Conservation (phyloP, 2,113 vertebrate genomes). For the Gobio gobio region DNA sequence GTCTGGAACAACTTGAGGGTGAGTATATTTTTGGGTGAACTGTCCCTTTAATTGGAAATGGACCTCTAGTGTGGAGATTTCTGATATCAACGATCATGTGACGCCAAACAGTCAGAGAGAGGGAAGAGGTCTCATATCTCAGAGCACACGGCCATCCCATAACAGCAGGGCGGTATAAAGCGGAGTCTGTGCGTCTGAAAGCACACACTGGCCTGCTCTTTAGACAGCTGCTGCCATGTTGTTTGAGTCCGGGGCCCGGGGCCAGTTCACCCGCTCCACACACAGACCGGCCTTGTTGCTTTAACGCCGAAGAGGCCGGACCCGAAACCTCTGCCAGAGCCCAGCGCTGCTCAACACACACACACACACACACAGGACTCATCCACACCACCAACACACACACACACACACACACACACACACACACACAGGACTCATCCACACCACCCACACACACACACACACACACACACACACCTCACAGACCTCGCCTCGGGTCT, state of each 20-base stretch:
- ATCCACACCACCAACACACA: conserved; percentile 1
- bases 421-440: conserved; percentile 24
- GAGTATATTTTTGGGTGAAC: too few species aligned
- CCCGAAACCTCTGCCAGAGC: conserved; percentile 27
- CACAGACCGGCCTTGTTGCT: conserved; percentile 51
- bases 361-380: conserved; percentile 27
- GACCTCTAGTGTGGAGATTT: neutral
- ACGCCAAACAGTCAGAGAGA: neutral
- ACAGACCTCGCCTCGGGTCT: neutral
- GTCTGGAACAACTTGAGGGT: too few species aligned
- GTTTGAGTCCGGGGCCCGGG: conserved; percentile 16
- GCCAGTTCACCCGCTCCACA: conserved; percentile 22
- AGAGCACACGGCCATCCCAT: conserved; percentile 29
- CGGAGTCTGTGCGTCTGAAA: conserved; percentile 15
- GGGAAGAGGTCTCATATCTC: neutral
- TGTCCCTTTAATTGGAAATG: neutral
- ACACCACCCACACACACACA: conserved; percentile 9
- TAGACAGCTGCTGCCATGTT: conserved; percentile 57
- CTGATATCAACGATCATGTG: neutral
- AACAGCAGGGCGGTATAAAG: conserved; percentile 51
- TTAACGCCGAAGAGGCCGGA: neutral
- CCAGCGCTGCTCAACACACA: conserved; percentile 32
- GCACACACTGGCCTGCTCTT: conserved; percentile 15
- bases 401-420: too few species aligned
- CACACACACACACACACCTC: too few species aligned